Evolutionary conservation across 2,113 vertebrate genomes (phyloP), one percentile per base, ranked within the genome.

Genomic region (Jaculus jaculus): DNA sequence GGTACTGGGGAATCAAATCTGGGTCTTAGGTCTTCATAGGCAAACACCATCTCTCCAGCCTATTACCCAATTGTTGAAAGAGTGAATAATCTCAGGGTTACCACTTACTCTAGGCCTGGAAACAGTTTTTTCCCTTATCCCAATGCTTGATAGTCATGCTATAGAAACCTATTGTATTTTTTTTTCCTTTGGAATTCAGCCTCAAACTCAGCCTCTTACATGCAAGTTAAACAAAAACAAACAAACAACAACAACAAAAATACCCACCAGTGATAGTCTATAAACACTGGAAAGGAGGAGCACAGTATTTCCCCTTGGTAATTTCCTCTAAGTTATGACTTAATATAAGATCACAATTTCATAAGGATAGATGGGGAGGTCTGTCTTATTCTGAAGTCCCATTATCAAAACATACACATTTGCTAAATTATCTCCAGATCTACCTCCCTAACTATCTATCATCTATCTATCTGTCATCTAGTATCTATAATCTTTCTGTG

Each of bases 281-380:
- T 13, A 58, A 16, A 7, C n/a, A 39, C 1, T 28, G 2, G 13
- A 63, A 81, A 9, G 24, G 54, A 63, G 24, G 3, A 1, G 37
- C 6, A 39, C 15, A 37, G 8, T 21, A 5, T 20, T 15, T 81
- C 0, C 0, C 11, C 18, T 39, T 16, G 0, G 4, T 81, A 26
- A 63, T 39, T 39, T 39, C 24, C 39, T 28, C 34, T 81, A 39
- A 15, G 15, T 11, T 8, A 81, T 23, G 63, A 23, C 61, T 17
- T 17, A 13, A 4, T 81, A 23, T 81, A 24, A 39, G 61, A 63
- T 37, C 13, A 15, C 37, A 26, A 12, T 81, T 81, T 63, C 58
- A 61, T 26, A 80, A 61, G 24, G 54, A 54, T 54, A 54, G 11
- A 8, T 54, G 26, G 1, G 15, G 21, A 2, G 34, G 15, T 10